Base-by-base conservation (phyloP, 1,140 invertebrate genomes). In the Eciton burchellii region DNA sequence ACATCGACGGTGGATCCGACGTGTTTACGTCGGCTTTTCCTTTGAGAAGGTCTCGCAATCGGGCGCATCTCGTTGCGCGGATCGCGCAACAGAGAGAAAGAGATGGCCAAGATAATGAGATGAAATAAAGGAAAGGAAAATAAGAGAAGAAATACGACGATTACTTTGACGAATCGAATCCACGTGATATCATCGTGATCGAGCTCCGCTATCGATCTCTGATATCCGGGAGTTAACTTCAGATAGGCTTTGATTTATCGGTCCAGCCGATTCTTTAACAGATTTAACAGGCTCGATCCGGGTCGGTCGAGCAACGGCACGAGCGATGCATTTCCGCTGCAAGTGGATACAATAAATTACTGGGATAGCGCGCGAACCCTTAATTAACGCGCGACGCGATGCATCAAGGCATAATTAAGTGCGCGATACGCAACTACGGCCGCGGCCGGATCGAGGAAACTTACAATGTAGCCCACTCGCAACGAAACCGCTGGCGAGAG, bases 391-490 rank as follows among this genome's bases (percentile, higher is more conserved):
- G 70, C 60, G 45, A 85, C n/a, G 41, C 24, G 65, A 73, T 85
- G 76, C 83, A 82, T 81, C 81, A 74, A 24, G 26, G 41, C 35
- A 57, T 65, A 65, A 90, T 90, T 87, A 84, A 86, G 62, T 29
- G 41, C 47, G 35, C 24, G 83, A 86, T 77, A 60, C 43, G 35
- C 35, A 60, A 35, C 21, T 59, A n/a, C n/a, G 41, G 29, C 26
- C 76, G 54, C 74, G 41, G 59, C n/a, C 24, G 41, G 49, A 86
- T 79, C 83, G 86, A 86, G 52, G 68, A 24, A 41, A 57, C 19
- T 90, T 88, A 90, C 56, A 86, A 89, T 66, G 74, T 86, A n/a
- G n/a, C n/a, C 89, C 66, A 47, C 62, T 49, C 82, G 81, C 83
- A 90, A 89, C 81, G 84, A 85, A n/a, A n/a, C n/a, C n/a, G n/a